A percentile compares a stretch with the other conserved stretches of the same genome.
phyloP scores from a whole-genome alignment of 2,888 invertebrate species.

The Hypomecis punctinalis region DNA sequence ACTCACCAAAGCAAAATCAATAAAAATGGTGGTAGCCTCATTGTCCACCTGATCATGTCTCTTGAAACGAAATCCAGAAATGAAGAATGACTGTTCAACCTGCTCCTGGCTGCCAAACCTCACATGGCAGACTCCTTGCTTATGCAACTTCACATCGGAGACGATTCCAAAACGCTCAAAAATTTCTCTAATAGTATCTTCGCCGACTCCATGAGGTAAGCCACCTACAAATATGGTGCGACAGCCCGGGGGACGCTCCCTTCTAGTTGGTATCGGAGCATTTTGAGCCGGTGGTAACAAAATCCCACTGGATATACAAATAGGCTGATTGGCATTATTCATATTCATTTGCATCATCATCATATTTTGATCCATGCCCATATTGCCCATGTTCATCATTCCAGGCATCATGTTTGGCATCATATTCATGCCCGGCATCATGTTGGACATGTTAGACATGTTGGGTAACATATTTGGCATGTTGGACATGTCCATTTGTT shows the following conservation, averaged over 20 bases:
- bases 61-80: slow-evolving; percentile 92
- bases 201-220: slow-evolving; percentile 92
- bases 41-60: slow-evolving; percentile 89
- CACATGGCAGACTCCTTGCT: slow-evolving; percentile 96
- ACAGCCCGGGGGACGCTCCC: slow-evolving; percentile 85
- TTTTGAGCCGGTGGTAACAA: slow-evolving; percentile 94
- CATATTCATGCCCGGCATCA: slow-evolving; percentile 50
- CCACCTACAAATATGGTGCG: slow-evolving; percentile 97
- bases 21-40: slow-evolving; percentile 91
- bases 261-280: slow-evolving; percentile 60
- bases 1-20: slow-evolving; percentile 91
- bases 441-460: slow-evolving; percentile 48
- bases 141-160: slow-evolving; percentile 87
- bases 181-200: slow-evolving; percentile 93
- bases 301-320: slow-evolving; percentile 89
- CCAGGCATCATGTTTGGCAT: slow-evolving; percentile 68
- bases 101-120: slow-evolving; percentile 92
- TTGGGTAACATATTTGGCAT: slow-evolving; percentile 54
- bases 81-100: slow-evolving; percentile 93
- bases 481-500: slow-evolving; percentile 51
- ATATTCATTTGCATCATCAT: slow-evolving; percentile 59
- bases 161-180: slow-evolving; percentile 89
- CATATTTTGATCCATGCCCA: slow-evolving; percentile 85
- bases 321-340: slow-evolving; percentile 53
- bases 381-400: slow-evolving; percentile 61